Conservation (phyloP, 1,140 invertebrate species). For the Drosophila virilis region DNA sequence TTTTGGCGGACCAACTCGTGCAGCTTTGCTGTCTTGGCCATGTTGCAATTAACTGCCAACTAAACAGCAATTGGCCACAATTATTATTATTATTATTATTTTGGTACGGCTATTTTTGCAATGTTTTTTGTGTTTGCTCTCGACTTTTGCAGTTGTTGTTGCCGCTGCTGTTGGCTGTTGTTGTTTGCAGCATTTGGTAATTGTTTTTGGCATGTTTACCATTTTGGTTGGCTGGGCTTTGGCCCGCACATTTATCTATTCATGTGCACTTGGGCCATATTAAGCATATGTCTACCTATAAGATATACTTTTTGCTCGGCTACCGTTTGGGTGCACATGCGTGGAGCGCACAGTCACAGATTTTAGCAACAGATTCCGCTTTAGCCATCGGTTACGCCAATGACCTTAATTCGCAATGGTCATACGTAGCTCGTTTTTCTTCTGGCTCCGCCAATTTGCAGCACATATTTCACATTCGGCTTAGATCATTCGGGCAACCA, state of each 20-base stretch:
- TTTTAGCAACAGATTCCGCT: slow-evolving; percentile 33
- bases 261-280: slow-evolving; percentile 62
- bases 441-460: slow-evolving; percentile 69
- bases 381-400: slow-evolving; percentile 36
- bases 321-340: slow-evolving; percentile 45
- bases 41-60: slow-evolving; percentile 81
- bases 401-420: slow-evolving; percentile 75
- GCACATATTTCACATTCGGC: slow-evolving; percentile 63
- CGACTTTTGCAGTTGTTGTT: slow-evolving; percentile 26
- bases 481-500: slow-evolving; percentile 9
- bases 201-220: slow-evolving; percentile 80
- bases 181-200: slow-evolving; percentile 64
- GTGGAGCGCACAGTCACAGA: slow-evolving; percentile 10
- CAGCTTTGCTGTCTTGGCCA: slow-evolving; percentile 54
- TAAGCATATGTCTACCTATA: slow-evolving; percentile 46
- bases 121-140: slow-evolving; percentile 23
- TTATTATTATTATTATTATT: slow-evolving; percentile 82
- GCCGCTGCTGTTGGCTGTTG: slow-evolving; percentile 20
- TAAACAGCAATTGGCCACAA: slow-evolving; percentile 81
- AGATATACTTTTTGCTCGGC: slow-evolving; percentile 34
- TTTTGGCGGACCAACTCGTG: slow-evolving; percentile 36
- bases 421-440: slow-evolving; percentile 66
- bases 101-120: slow-evolving; percentile 56
- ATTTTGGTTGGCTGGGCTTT: slow-evolving; percentile 42
- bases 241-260: slow-evolving; percentile 40